These are phyloP conservation scores for Mionectes olivaceus DNA, from an alignment of 2,797 vertebrate genomes.

Conservation along the genomic window DNA sequence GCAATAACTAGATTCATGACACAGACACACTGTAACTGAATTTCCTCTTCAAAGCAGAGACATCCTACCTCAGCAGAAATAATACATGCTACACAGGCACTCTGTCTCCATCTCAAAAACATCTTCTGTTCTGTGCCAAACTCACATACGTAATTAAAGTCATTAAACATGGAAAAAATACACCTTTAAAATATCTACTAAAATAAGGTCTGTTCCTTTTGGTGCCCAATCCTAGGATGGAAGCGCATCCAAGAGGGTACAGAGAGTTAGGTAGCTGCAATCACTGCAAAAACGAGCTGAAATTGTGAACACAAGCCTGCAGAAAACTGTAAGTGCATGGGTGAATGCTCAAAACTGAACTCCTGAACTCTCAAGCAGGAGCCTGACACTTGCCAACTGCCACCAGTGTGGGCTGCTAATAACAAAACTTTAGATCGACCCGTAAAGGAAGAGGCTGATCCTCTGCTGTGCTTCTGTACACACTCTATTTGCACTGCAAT, in stretches of 20 bases:
- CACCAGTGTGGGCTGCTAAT: neutral
- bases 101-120: neutral
- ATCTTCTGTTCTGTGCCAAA: neutral
- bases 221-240: neutral
- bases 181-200: neutral
- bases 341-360: neutral
- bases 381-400: neutral
- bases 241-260: fast-evolving
- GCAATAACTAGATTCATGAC: neutral
- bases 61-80: neutral
- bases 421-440: neutral
- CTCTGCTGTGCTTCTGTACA: neutral
- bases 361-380: neutral
- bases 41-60: neutral
- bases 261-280: neutral
- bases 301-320: neutral
- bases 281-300: neutral
- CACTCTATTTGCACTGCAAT: neutral
- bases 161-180: neutral
- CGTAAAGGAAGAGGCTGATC: neutral
- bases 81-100: neutral
- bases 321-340: neutral
- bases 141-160: neutral
- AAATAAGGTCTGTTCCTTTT: neutral
- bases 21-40: neutral